Base-by-base conservation (phyloP, 2,113 vertebrate genomes). In the Cyanoramphus novaezelandiae region DNA sequence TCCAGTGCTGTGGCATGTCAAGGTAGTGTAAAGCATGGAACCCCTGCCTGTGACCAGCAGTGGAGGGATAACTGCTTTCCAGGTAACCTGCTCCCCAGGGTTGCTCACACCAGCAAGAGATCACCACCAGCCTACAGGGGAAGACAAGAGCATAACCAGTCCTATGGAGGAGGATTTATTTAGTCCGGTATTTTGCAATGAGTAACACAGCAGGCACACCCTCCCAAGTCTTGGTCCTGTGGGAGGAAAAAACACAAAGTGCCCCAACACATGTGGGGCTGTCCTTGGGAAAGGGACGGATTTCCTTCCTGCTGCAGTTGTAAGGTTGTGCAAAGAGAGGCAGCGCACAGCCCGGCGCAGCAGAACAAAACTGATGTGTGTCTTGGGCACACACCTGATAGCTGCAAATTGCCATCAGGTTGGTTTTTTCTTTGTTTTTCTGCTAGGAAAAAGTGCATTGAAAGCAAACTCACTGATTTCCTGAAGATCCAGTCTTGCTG, bases 281-380 rank as follows among this genome's bases (percentile, higher is more conserved):
- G 70, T 94, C 88, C 81, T 88, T 82, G 87, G 88, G 78, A 71
- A 95, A 93, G 50, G 41, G 33, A 50, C 83, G 68, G 55, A 55
- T 94, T 96, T 88, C 84, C 77, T 95, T 97, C 96, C 93, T 92
- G 89, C 62, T 59, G 71, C 49, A 23, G 39, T 37, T 20, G 25
- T 21, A 31, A 57, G 37, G 31, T 5, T 72, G 62, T 44, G 67
- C n/a, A 43, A 75, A 79, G 41, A 46, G 46, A 85, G 47, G 21
- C 44, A 74, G 60, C 1, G 7, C 20, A 8, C 2, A 6, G 78
- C 47, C 35, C 19, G 14, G 31, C 5, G 16, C 41, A 87, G 63
- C 18, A 50, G 63, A 64, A 13, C 23, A 27, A 8, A 29, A 64
- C 9, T 13, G 9, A 47, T 13, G 3, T 1, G 11, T 35, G 33